These are phyloP conservation scores for Cassiopea xamachana DNA, from an alignment of 30 jellyfish, hydroid and myxozoan genomes.

Conservation along the genomic window DNA sequence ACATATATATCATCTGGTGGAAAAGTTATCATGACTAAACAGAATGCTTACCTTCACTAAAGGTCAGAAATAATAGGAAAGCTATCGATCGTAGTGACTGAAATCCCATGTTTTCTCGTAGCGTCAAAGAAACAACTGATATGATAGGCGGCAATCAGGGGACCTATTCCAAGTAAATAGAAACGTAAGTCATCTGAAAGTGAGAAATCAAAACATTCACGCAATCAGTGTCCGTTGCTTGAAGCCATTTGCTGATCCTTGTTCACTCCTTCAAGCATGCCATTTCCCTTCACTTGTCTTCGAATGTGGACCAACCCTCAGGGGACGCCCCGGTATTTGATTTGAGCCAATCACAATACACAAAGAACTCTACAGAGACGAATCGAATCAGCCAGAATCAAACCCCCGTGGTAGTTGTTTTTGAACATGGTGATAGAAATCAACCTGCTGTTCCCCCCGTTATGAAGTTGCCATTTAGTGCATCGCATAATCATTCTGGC, in stretches of 20 bases:
- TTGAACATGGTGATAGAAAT: conserved; percentile 22
- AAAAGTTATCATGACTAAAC: background rate
- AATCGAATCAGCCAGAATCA: background rate
- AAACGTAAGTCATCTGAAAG: background rate
- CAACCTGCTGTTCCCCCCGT: conserved; percentile 29
- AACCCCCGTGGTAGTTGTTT: conserved; percentile 34
- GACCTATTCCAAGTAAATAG: background rate
- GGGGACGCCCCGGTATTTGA: conserved; percentile 88
- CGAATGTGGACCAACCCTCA: conserved; percentile 74
- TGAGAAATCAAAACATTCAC: background rate
- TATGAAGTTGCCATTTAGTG: background rate
- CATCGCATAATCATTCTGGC: background rate
- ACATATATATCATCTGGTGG: background rate
- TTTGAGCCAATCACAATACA: conserved; percentile 62
- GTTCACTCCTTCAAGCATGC: background rate
- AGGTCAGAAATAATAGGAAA: background rate
- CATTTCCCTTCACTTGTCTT: conserved; percentile 44
- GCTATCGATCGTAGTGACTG: background rate
- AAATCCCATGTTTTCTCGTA: background rate
- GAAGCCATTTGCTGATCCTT: background rate
- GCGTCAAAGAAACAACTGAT: background rate
- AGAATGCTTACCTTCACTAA: background rate
- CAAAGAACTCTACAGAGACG: conserved; percentile 41
- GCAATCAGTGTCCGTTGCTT: background rate
- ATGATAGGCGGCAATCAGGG: background rate